A percentile compares a stretch with the other conserved stretches of the same genome.
Evolutionary conservation across 35 echinoderm and acorn worm species (phyloP).

Genomic region (Heliocidaris tuberculata): DNA sequence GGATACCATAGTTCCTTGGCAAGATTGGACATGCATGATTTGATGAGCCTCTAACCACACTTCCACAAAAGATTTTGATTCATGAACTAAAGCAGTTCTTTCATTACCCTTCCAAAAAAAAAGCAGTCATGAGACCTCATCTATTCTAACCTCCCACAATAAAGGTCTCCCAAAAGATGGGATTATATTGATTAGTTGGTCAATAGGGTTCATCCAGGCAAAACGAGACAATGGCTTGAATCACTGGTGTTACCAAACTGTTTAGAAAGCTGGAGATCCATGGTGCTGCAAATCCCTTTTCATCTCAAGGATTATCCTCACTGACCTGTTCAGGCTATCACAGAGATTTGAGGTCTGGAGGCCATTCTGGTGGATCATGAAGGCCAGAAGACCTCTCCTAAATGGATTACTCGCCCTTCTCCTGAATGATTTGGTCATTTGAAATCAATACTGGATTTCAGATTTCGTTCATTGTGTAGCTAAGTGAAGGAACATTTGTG

Average conservation of each 20-base stretch:
- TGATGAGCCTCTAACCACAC: neutral
- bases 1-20: neutral
- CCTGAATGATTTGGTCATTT: neutral
- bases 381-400: too few relatives aligned
- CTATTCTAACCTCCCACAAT: neutral
- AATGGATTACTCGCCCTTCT: neutral
- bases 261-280: neutral
- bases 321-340: neutral
- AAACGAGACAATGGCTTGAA: neutral
- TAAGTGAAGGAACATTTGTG: too few relatives aligned
- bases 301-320: neutral
- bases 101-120: neutral
- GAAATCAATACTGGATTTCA: neutral
- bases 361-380: neutral
- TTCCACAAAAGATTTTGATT: neutral
- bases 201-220: neutral
- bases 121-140: neutral
- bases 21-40: constrained; percentile 1
- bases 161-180: neutral
- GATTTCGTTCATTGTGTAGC: neutral
- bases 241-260: constrained; percentile 9
- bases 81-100: neutral
- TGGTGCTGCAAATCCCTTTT: neutral
- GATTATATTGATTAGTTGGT: constrained; percentile 12
- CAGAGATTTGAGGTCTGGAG: neutral